Evolutionary conservation across 2,888 invertebrate species (phyloP).

Genomic region (Plagodis pulveraria): DNA sequence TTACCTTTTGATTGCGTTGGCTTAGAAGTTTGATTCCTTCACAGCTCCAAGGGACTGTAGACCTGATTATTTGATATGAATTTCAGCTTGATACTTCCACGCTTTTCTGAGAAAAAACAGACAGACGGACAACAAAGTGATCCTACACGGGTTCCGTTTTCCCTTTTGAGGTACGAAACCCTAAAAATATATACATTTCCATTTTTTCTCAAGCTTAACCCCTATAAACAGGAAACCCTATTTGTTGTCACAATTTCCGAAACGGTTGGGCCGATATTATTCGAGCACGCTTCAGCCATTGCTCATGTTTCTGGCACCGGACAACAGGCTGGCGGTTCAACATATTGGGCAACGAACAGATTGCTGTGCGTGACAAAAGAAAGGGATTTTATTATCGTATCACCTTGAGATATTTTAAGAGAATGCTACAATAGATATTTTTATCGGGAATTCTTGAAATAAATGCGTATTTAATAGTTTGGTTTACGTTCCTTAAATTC

Average conservation of each 20-base stretch:
- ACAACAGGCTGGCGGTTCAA: constrained; percentile 31
- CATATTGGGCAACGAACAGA: constrained; percentile 20
- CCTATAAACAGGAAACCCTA: constrained; percentile 3
- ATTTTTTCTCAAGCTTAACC: too few species aligned
- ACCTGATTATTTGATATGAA: too few species aligned
- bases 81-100: too few species aligned
- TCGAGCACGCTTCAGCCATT: constrained; percentile 14
- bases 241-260: constrained; percentile 24
- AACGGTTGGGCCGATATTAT: constrained; percentile 14
- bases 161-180: too few species aligned
- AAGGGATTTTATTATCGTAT: constrained; percentile 11
- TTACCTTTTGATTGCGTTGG: too few species aligned
- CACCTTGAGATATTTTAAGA: constrained; percentile 16
- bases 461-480: background rate
- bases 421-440: constrained; percentile 1
- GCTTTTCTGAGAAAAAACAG: too few species aligned
- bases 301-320: constrained; percentile 23
- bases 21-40: too few species aligned
- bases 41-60: too few species aligned
- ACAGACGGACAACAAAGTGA: too few species aligned
- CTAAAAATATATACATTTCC: too few species aligned
- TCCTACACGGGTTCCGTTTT: too few species aligned
- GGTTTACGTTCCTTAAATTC: constrained; percentile 7
- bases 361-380: constrained; percentile 8
- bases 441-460: constrained; percentile 16